A percentile compares a stretch with the other conserved stretches of the same genome.
Evolutionary conservation across 2,888 invertebrate genomes (phyloP).

Genomic region (Nemotelus nigrinus): DNA sequence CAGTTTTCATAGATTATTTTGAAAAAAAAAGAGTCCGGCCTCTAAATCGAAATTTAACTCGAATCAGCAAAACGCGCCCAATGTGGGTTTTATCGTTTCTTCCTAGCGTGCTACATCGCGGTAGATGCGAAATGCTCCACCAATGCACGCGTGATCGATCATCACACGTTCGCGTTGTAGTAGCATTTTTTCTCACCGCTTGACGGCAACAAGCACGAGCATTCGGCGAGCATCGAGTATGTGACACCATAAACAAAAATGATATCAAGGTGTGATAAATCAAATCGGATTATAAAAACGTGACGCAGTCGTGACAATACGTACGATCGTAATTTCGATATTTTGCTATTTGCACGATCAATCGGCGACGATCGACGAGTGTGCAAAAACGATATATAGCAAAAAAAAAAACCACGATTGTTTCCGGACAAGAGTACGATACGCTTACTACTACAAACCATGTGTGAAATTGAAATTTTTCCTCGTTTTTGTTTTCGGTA

Average conservation of each 20-base stretch:
- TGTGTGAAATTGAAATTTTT: neutral
- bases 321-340: neutral
- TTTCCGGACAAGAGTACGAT: neutral
- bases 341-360: conserved; percentile 3
- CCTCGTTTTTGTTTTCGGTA: neutral
- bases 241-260: conserved; percentile 35
- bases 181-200: neutral
- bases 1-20: too few species aligned
- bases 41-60: too few species aligned
- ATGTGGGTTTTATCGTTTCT: too few species aligned
- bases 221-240: too few species aligned
- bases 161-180: neutral
- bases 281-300: conserved; percentile 25
- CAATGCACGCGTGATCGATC: conserved; percentile 8
- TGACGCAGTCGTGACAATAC: conserved; percentile 18
- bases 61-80: too few species aligned
- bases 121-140: too few species aligned
- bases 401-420: neutral
- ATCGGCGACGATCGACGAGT: neutral
- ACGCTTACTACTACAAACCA: too few species aligned
- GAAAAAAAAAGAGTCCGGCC: too few species aligned
- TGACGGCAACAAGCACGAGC: conserved; percentile 4
- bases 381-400: neutral
- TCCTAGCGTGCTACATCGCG: too few species aligned
- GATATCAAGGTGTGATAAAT: conserved; percentile 20